phyloP scores from a whole-genome alignment of 2,797 vertebrate genomes.

The Pipistrellus pygmaeus region DNA sequence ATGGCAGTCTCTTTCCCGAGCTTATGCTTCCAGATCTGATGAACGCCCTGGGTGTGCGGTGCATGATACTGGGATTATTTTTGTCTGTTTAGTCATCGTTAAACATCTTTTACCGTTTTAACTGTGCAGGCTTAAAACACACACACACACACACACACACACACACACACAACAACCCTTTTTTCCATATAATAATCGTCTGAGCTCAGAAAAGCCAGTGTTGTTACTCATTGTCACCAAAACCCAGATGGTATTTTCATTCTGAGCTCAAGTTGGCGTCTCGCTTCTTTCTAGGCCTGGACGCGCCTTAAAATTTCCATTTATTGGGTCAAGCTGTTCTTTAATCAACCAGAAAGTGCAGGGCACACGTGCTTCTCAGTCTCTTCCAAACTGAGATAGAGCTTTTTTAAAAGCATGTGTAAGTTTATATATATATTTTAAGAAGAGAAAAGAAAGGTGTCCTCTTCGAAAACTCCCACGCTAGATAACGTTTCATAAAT shows the following conservation, averaged over 20 bases:
- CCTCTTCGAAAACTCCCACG: too few species aligned
- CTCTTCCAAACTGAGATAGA: neutral
- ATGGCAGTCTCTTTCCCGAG: accelerated
- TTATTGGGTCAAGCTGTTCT: constrained; percentile 15
- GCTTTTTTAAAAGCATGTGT: neutral
- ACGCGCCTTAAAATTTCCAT: neutral
- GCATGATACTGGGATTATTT: neutral
- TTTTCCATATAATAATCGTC: neutral
- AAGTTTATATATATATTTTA: neutral
- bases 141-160: too few species aligned
- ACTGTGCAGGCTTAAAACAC: neutral
- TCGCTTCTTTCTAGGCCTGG: neutral
- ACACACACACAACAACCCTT: neutral
- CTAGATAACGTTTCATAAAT: accelerated
- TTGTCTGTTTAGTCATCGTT: neutral
- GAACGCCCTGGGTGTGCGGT: accelerated
- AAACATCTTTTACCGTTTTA: constrained; percentile 35
- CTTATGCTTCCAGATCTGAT: neutral
- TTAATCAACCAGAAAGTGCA: neutral
- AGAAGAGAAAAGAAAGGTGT: neutral
- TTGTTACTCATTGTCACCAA: constrained; percentile 13
- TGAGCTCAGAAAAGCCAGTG: constrained; percentile 19
- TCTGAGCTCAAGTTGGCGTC: neutral
- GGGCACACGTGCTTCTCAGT: neutral
- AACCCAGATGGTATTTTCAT: constrained; percentile 53